Evolutionary conservation across 2,888 invertebrate species (phyloP).

Genomic region (Epicampocera succincta): DNA sequence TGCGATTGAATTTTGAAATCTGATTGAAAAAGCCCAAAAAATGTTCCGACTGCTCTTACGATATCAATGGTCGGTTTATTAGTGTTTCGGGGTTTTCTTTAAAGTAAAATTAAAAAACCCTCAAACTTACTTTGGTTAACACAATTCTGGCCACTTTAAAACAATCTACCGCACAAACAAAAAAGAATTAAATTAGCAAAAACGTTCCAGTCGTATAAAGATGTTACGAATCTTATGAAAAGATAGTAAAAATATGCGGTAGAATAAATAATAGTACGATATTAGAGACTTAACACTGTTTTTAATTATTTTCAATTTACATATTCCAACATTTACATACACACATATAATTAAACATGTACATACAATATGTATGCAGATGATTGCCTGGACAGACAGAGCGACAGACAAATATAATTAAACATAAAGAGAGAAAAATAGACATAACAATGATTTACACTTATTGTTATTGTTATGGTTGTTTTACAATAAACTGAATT

Average conservation of each 20-base stretch:
- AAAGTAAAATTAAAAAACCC: no score
- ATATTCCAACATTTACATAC: slow-evolving; percentile 29
- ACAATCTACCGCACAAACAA: no score
- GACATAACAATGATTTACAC: slow-evolving; percentile 57
- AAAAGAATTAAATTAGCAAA: slow-evolving; percentile 23
- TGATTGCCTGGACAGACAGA: not conserved
- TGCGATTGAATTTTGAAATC: no score
- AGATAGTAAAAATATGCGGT: slow-evolving; percentile 1
- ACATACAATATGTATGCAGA: no score
- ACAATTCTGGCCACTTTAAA: no score
- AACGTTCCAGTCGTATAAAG: slow-evolving; percentile 36
- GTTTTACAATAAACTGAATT: slow-evolving; percentile 47
- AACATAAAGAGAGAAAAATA: slow-evolving; percentile 41
- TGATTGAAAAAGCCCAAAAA: no score
- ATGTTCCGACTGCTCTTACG: no score
- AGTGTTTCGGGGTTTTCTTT: no score
- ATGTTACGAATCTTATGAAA: slow-evolving; percentile 13
- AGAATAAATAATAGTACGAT: slow-evolving; percentile 38
- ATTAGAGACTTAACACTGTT: slow-evolving; percentile 61
- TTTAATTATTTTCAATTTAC: slow-evolving; percentile 68
- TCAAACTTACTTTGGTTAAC: no score
- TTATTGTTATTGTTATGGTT: slow-evolving; percentile 60
- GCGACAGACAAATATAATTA: slow-evolving; percentile 12
- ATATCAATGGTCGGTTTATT: no score
- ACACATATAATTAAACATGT: slow-evolving; percentile 23